phyloP scores from a whole-genome alignment of 2,113 vertebrate genomes.

The Nothoprocta pentlandii region DNA sequence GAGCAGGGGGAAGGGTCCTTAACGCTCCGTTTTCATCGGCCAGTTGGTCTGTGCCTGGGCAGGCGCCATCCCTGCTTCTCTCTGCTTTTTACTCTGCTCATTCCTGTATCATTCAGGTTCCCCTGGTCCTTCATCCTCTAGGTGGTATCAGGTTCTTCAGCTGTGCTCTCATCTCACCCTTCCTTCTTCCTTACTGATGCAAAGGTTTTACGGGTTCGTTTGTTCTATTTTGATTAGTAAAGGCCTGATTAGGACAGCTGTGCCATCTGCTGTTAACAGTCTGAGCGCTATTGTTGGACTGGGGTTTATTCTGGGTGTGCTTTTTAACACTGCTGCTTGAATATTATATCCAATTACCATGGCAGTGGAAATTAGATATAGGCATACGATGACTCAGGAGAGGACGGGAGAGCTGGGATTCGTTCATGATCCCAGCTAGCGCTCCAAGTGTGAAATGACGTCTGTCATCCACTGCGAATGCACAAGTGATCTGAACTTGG shows the following conservation, averaged over 20 bases:
- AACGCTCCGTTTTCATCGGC: too few relatives aligned
- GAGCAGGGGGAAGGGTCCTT: not conserved
- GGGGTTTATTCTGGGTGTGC: not conserved
- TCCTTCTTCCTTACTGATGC: not conserved
- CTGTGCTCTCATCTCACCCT: not conserved
- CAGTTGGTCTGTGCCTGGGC: too few relatives aligned
- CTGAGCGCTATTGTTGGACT: not conserved
- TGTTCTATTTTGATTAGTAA: not conserved
- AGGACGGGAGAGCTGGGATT: not conserved
- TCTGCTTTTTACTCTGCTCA: not conserved
- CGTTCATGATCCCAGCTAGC: not conserved
- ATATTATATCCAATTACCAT: not conserved
- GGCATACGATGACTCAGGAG: not conserved
- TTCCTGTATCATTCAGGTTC: not conserved
- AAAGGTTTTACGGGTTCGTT: not conserved
- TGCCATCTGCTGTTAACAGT: not conserved
- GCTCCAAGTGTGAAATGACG: not conserved
- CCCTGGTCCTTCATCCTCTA: not conserved
- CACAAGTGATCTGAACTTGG: not conserved
- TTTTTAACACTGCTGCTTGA: not conserved
- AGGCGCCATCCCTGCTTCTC: too few relatives aligned
- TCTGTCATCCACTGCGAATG: not conserved
- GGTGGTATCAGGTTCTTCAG: not conserved
- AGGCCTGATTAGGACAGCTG: not conserved
- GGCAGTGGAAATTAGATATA: not conserved